A percentile compares a stretch with the other conserved stretches of the same genome.
Evolutionary conservation across 2,888 invertebrate species (phyloP).

Genomic region (Drosophila crucigera): DNA sequence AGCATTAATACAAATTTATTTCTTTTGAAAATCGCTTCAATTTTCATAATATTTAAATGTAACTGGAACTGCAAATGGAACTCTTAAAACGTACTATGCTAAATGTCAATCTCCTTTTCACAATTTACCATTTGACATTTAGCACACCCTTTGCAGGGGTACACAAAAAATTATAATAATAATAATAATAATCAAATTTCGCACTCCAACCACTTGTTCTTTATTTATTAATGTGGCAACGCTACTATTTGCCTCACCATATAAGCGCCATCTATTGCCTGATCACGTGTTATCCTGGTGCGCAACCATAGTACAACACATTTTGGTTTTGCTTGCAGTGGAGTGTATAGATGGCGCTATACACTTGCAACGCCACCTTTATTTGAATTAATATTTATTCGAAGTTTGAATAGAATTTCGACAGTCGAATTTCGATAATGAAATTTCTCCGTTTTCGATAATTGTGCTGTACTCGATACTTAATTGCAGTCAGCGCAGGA

Average conservation of each 20-base stretch:
- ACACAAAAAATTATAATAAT: not conserved
- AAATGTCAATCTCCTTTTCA: no score
- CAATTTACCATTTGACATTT: not conserved
- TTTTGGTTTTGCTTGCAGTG: not conserved
- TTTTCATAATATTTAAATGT: not conserved
- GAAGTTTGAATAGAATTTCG: constrained; percentile 1
- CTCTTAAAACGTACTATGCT: not conserved
- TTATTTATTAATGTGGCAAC: not conserved
- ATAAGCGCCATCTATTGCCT: constrained; percentile 14
- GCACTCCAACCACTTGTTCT: not conserved
- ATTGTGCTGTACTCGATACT: not conserved
- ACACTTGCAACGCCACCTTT: constrained; percentile 10
- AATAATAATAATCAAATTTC: not conserved
- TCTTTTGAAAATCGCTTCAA: not conserved
- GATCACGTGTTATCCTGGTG: constrained; percentile 6
- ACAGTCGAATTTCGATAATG: not conserved
- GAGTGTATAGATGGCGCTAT: constrained; percentile 2
- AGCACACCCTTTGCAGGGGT: not conserved
- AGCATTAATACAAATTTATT: not conserved
- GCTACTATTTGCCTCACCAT: not conserved
- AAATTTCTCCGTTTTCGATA: not conserved
- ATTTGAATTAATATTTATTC: not conserved
- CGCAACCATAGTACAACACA: constrained; percentile 22
- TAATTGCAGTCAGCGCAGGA: not conserved
- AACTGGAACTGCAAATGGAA: not conserved